Conservation (phyloP, 2,797 vertebrate genomes). For the Lophotriccus pileatus region DNA sequence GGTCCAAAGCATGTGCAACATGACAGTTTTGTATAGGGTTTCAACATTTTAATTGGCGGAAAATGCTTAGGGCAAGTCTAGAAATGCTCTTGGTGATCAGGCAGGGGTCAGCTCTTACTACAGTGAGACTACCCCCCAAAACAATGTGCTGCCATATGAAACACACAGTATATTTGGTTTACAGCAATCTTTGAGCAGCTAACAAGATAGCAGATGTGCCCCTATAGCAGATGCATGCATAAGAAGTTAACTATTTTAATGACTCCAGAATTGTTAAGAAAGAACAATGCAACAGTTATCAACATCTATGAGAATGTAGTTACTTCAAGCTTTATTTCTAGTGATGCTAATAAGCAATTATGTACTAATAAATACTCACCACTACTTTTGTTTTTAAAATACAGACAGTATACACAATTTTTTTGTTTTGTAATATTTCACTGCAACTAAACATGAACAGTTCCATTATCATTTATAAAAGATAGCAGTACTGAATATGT, state of each 20-base stretch:
- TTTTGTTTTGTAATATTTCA: not conserved
- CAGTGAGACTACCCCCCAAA: slow-evolving; percentile 28
- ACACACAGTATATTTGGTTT: not conserved
- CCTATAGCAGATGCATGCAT: slow-evolving; percentile 44
- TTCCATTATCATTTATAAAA: not conserved
- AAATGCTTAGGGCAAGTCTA: slow-evolving; percentile 63
- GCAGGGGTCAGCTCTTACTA: slow-evolving; percentile 59
- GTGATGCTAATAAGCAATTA: slow-evolving; percentile 36
- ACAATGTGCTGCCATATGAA: slow-evolving; percentile 34
- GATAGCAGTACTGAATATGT: not conserved
- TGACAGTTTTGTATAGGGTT: slow-evolving; percentile 48
- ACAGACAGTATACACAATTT: not conserved
- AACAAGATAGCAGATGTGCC: slow-evolving; percentile 56
- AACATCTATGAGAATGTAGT: slow-evolving; percentile 42
- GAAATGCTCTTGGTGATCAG: slow-evolving; percentile 54
- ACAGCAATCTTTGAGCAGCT: slow-evolving; percentile 52
- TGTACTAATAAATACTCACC: slow-evolving; percentile 53
- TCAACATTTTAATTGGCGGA: slow-evolving; percentile 74
- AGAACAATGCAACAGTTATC: slow-evolving; percentile 46
- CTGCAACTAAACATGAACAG: not conserved
- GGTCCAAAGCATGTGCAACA: slow-evolving; percentile 59
- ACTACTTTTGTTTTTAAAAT: slow-evolving; percentile 44
- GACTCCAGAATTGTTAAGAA: slow-evolving; percentile 62
- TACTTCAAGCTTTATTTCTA: slow-evolving; percentile 60
- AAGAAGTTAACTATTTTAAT: slow-evolving; percentile 67